phyloP scores from a whole-genome alignment of 2,797 vertebrate species.

The Pseudomugil gertrudae region DNA sequence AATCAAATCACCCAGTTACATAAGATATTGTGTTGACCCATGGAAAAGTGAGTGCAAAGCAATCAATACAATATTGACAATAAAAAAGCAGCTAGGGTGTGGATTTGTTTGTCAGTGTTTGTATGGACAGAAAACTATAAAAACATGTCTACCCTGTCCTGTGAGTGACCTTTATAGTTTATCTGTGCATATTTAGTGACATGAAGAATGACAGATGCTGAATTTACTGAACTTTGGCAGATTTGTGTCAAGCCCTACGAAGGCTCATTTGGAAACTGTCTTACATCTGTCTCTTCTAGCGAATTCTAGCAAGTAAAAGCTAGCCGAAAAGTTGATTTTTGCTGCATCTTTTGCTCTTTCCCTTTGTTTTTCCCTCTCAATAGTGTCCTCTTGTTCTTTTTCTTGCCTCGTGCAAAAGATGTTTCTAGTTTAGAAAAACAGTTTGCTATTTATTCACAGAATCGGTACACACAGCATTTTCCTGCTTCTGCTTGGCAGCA shows the following conservation, averaged over 20 bases:
- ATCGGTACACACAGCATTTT: not conserved
- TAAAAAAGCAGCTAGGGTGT: conserved; percentile 21
- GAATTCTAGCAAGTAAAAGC: not conserved
- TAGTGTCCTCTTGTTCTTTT: too few species aligned
- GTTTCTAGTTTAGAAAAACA: too few species aligned
- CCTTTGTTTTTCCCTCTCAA: too few species aligned
- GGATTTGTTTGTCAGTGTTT: conserved; percentile 41
- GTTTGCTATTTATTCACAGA: not conserved
- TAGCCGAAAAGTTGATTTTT: not conserved
- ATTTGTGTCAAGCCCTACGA: too few species aligned
- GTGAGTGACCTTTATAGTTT: not conserved
- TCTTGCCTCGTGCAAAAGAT: too few species aligned
- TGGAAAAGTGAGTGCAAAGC: conserved; percentile 56
- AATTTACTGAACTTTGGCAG: not conserved
- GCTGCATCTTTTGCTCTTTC: too few species aligned
- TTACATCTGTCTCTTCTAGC: not conserved
- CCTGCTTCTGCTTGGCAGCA: not conserved
- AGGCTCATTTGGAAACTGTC: too few species aligned
- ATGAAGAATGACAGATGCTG: not conserved
- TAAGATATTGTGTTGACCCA: conserved; percentile 66
- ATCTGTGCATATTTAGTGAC: not conserved
- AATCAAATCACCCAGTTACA: conserved; percentile 56
- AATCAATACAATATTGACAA: conserved; percentile 67
- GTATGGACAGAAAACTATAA: conserved; percentile 4
- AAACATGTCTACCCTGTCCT: conserved; percentile 5